A percentile compares a stretch with the other conserved stretches of the same genome.
Conservation (phyloP, 2,797 vertebrate genomes). For the Falco biarmicus region DNA sequence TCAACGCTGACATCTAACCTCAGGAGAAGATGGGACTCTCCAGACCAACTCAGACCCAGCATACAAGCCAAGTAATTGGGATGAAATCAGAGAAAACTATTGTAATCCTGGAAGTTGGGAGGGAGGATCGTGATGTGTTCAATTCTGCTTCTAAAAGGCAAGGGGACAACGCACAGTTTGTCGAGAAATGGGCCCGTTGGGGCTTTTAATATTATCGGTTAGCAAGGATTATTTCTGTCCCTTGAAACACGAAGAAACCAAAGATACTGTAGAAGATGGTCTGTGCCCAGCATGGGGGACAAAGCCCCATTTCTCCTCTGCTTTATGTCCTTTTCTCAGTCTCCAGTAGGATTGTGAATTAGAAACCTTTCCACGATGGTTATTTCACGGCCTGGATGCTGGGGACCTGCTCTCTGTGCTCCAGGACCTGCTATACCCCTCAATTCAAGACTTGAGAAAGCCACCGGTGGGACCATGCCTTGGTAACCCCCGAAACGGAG, state of each 20-base stretch:
- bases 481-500: neutral
- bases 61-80: slow-evolving; percentile 9
- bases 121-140: neutral
- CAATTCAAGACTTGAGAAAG: neutral
- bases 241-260: neutral
- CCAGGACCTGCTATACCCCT: neutral
- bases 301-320: neutral
- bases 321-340: neutral
- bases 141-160: neutral
- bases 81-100: neutral
- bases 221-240: neutral
- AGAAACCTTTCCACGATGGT: neutral
- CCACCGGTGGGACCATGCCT: neutral
- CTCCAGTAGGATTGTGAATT: neutral
- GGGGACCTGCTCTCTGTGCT: neutral
- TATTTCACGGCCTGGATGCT: neutral
- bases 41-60: slow-evolving; percentile 13
- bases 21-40: slow-evolving; percentile 67
- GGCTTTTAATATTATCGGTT: neutral
- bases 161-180: neutral
- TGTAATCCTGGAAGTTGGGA: neutral
- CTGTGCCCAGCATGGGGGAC: neutral
- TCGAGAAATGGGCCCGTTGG: neutral
- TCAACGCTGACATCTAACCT: slow-evolving; percentile 57
- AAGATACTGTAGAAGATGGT: neutral